Evolutionary conservation across 1,140 invertebrate genomes (phyloP), one percentile per base, ranked within the genome.

Genomic region (Lepidurus apus): DNA sequence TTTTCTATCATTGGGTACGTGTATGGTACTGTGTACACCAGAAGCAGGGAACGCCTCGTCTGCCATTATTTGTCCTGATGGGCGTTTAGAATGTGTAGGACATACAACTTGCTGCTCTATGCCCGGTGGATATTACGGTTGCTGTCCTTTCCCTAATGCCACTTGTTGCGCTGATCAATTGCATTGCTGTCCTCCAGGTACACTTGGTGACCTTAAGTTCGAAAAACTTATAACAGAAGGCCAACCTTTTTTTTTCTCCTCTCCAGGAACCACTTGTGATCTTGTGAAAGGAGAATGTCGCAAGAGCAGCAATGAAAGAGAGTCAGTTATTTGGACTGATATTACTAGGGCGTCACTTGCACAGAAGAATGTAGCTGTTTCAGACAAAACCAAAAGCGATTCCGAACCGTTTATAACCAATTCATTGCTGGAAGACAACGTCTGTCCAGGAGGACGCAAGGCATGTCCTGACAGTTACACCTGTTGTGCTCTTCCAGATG

Each of bases 401-500:
- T 11, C 34, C 10, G 42, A 44, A 13, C 7, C 11, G 7, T 7
- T 11, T 21, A 26, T 34, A 4, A 34, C 34, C 34, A 34, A 34
- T 34, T 34, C 34, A 34, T 34, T 34, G 34, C 34, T 17, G 26
- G 24, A 44, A 34, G 43, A 45, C 42, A 77, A 21, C 47, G 17
- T 44, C 17, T 77, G 75, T 9, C 75, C 75, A 9, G 75, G 75
- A 13, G 75, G 43, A 42, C 17, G 53, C 13, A 65, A 80, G 21
- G 43, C 47, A 7, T 83, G 82, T 53, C 79, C 81, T 17, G 77
- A 78, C 26, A 47, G 73, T 24, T 80, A 74, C 43, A 83, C 82
- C 21, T 83, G 82, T 76, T 83, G 82, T 73, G 47, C 76, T 74
- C 78, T 81, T 34, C 78, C 78, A 11, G 43, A 42, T 26, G 81